Evolutionary conservation across 2,113 vertebrate genomes (phyloP), one percentile per base, ranked within the genome.

Genomic region (Phodopus roborovskii): DNA sequence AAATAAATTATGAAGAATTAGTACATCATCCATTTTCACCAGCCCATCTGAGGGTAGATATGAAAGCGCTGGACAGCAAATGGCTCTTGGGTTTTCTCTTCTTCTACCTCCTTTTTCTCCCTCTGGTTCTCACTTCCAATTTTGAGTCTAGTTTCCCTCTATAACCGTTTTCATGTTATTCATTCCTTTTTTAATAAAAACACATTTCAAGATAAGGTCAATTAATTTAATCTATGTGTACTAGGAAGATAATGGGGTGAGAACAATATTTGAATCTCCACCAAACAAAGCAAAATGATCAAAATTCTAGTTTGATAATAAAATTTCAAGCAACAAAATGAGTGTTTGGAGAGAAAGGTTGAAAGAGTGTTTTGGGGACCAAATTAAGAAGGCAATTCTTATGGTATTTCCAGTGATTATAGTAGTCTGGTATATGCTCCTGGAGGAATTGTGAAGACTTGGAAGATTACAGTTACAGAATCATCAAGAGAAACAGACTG

Each of bases 291-390:
- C 36, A 36, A 70, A 50, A 77, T 50, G 28, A 88, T 50, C 39
- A 96, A 91, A 95, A 95, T 94, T 86, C 22, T 95, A 77, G 62
- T 87, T 30, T 16, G 3, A 36, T 60, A 91, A 89, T 90, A 85
- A 12, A 93, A 93, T 94, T 95, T 88, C 10, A 11, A 92, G n/a
- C n/a, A 91, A 86, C 64, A 90, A 88, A 81, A 75, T 60, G 36
- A 92, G 0, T 12, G 13, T 73, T 93, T 95, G 39, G 48, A 30
- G 13, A 70, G 1, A 48, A 53, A 58, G 8, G 1, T 79, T 94
- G 45, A 78, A 90, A 95, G 11, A 5, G 50, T 45, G 7, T 92
- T 84, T 91, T 13, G 84, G 70, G 60, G 88, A n/a, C 30, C n/a
- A 50, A 15, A 24, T 64, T 93, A 93, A 10, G 22, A 68, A 92